Percentiles rank a stretch among this genome's conserved stretches.
Evolutionary conservation across 2,888 invertebrate species (phyloP).

Genomic region (Agonopterix alstromeriana): DNA sequence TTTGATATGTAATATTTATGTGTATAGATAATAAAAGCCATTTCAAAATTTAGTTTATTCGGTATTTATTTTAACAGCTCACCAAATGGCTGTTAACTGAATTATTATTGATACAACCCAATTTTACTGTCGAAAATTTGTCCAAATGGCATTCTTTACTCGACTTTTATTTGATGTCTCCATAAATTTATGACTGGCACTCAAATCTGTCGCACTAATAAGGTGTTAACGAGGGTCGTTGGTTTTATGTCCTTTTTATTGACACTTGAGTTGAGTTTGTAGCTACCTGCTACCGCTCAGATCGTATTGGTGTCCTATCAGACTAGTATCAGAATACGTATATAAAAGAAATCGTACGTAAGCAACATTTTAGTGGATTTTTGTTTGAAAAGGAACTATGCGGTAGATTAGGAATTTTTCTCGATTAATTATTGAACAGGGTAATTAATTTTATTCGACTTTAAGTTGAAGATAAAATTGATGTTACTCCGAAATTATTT

Average conservation of each 20-base stretch:
- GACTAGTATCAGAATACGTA: conserved; percentile 23
- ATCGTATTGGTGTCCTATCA: conserved; percentile 58
- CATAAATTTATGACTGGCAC: conserved; percentile 57
- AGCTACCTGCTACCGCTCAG: conserved; percentile 38
- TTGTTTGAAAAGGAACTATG: conserved; percentile 9
- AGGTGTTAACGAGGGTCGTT: conserved; percentile 69
- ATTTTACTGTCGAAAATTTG: conserved; percentile 25
- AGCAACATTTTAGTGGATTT: conserved; percentile 55
- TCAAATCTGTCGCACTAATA: conserved; percentile 65
- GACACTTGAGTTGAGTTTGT: conserved; percentile 48
- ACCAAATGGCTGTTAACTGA: too few relatives aligned
- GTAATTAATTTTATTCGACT: conserved; percentile 24
- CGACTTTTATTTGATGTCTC: conserved; percentile 43
- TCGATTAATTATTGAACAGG: conserved; percentile 5
- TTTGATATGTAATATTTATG: too few relatives aligned
- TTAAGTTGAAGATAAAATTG: conserved; percentile 1
- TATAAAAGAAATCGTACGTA: not conserved
- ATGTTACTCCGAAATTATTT: conserved; percentile 1
- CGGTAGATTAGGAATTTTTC: conserved; percentile 9
- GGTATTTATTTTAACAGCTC: too few relatives aligned
- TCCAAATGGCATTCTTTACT: conserved; percentile 37
- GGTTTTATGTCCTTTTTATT: conserved; percentile 69
- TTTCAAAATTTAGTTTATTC: too few relatives aligned
- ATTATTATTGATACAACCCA: too few relatives aligned
- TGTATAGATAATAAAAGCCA: too few relatives aligned